Percentiles rank a stretch among this genome's conserved stretches.
Evolutionary conservation across 1,140 invertebrate species (phyloP).

Genomic region (Lucilia sericata): DNA sequence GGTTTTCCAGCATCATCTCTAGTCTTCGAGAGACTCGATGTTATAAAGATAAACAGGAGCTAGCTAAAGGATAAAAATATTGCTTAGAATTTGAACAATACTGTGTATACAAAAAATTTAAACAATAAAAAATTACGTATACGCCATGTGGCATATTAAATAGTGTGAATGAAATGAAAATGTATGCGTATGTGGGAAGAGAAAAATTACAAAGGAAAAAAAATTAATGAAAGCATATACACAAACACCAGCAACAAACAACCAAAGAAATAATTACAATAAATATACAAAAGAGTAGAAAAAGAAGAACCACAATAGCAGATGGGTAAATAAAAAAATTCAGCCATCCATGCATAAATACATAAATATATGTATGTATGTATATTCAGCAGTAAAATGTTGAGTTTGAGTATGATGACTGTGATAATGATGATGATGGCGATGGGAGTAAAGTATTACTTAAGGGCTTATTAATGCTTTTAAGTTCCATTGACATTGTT

Average conservation of each 20-base stretch:
- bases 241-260: neutral
- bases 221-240: neutral
- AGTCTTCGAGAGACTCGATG: no score
- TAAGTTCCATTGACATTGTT: conserved; percentile 17
- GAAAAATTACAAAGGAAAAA: neutral
- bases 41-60: no score
- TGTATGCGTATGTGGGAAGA: neutral
- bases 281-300: neutral
- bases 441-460: conserved; percentile 4
- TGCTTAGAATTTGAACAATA: no score
- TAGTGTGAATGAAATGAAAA: neutral
- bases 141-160: neutral
- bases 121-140: neutral
- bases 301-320: neutral
- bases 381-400: no score
- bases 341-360: neutral
- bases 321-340: no score
- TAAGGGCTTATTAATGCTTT: conserved; percentile 16
- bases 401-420: neutral
- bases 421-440: neutral
- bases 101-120: no score
- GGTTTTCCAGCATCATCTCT: no score
- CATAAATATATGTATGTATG: neutral
- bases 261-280: neutral
- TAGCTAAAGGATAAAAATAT: no score